phyloP scores from a whole-genome alignment of 2,113 vertebrate genomes.

The Paradoxurus hermaphroditus region DNA sequence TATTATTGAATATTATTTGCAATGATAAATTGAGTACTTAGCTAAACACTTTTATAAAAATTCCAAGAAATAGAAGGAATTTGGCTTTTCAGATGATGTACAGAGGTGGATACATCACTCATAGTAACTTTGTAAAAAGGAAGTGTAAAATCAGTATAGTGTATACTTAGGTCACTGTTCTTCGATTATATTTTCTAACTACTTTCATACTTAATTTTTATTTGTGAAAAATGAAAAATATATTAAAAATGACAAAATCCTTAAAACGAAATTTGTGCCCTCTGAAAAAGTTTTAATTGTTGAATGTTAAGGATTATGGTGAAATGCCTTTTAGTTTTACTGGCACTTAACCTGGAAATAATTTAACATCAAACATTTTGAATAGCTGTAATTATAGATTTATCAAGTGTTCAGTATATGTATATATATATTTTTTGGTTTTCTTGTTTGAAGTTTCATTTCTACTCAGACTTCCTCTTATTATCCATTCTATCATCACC shows the following conservation, averaged over 20 bases:
- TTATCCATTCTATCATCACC: background rate
- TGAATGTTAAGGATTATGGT: background rate
- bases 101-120: background rate
- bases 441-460: slow-evolving; percentile 58
- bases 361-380: background rate
- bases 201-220: background rate
- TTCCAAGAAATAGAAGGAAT: rapidly evolving
- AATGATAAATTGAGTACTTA: background rate
- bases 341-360: background rate
- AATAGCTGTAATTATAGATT: slow-evolving; percentile 27
- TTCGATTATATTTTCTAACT: background rate
- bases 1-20: background rate
- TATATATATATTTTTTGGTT: background rate
- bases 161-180: background rate
- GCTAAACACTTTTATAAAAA: background rate
- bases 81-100: background rate
- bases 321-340: background rate
- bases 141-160: background rate
- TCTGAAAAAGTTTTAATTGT: background rate
- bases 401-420: background rate
- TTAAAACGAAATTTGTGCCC: background rate
- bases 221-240: background rate
- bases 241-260: background rate
- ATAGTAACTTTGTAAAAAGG: background rate
- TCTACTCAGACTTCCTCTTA: slow-evolving; percentile 64